phyloP scores from a whole-genome alignment of 2,113 vertebrate genomes.

The Lampris incognitus region DNA sequence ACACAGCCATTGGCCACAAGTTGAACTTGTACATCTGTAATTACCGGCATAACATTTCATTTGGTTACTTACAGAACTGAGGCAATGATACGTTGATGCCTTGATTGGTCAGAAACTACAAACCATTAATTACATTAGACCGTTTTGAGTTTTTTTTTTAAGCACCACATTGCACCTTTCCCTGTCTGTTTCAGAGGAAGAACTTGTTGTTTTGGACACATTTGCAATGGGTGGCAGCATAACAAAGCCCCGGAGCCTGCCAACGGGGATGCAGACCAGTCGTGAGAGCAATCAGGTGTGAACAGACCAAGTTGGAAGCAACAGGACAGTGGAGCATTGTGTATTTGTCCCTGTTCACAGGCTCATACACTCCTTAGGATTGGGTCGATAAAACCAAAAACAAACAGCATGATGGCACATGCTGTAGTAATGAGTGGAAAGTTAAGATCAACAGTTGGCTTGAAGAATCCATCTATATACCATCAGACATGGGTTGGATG shows the following conservation, averaged over 20 bases:
- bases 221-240: conserved; percentile 15
- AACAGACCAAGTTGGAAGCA: conserved; percentile 20
- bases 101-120: conserved; percentile 5
- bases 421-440: not conserved
- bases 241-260: not conserved
- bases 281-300: not conserved
- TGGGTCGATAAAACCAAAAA: conserved; percentile 23
- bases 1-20: not conserved
- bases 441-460: not conserved
- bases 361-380: conserved; percentile 14
- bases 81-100: not conserved
- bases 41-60: not conserved
- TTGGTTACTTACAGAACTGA: not conserved
- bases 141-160: too few relatives aligned
- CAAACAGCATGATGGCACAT: conserved; percentile 15
- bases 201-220: conserved; percentile 31
- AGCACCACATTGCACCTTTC: not conserved
- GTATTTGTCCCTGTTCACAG: conserved; percentile 10
- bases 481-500: not conserved
- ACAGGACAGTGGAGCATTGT: conserved; percentile 23
- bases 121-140: too few relatives aligned
- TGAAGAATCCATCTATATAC: not conserved
- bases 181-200: conserved; percentile 17
- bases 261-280: not conserved
- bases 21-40: not conserved